Base-by-base conservation (phyloP, 2,797 vertebrate genomes). In the Bryconaethiops microstoma region DNA sequence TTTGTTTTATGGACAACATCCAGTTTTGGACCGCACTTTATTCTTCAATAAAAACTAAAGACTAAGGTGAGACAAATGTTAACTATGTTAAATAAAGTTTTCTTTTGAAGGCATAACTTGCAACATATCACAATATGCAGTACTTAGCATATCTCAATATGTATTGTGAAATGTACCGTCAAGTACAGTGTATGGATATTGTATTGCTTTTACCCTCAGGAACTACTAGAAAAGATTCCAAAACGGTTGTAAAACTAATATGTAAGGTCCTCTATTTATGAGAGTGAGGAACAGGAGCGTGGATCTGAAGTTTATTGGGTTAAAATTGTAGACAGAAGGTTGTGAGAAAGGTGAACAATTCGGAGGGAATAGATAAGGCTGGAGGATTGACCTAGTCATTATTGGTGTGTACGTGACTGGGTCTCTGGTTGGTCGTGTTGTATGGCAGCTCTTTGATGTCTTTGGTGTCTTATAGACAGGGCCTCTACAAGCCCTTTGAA, bases 401-500 rank as follows among this genome's bases (percentile, higher is more conserved):
- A 65, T 62, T 62, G 64, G 19, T n/a, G 76, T 75, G n/a, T 69
- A 29, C 54, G 23, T 65, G 40, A 72, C 71, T 25, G 12, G 16
- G 60, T 72, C 55, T 69, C 55, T 71, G 82, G 74, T 79, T 81
- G 74, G 76, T 85, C 77, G 12, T 14, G 72, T 74, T 82, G 74
- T 82, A 68, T 69, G 69, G 76, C 74, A 55, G 69, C 42, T 60
- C 86, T 86, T 88, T 88, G 82, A 88, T 87, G 83, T 85, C 65
- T 76, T 45, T 76, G 59, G 76, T 72, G 77, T 77, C 79, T 74
- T 48, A 73, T 73, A 64, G 67, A 78, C 84, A 69, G 65, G 79
- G 80, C 72, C 81, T 64, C 79, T 19, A 25, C 59, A n/a, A 79
- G 86, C 83, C 85, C 91, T 94, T 93, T 94, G 92, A 94, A 92